These are phyloP conservation scores for Gymnoscopelus microlampas DNA, from an alignment of 2,797 vertebrate genomes.

Conservation along the genomic window DNA sequence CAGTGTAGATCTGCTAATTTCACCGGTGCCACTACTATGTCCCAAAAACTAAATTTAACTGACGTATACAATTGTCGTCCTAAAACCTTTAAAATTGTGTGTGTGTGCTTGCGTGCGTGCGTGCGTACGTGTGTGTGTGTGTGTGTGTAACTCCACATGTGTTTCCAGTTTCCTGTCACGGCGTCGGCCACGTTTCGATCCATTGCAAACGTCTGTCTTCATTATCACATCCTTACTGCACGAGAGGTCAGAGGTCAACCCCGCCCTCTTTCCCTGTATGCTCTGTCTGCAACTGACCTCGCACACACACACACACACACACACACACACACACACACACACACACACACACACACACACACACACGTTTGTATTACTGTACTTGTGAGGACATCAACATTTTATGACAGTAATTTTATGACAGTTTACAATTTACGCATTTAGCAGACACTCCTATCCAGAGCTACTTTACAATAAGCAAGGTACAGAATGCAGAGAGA, in stretches of 20 bases:
- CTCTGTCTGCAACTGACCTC: background rate
- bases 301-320: constrained; percentile 2
- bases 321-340: constrained; percentile 6
- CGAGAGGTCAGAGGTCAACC: constrained; percentile 35
- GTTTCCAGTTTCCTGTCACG: constrained; percentile 24
- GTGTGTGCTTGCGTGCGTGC: background rate
- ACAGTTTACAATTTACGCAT: too few relatives aligned
- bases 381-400: too few relatives aligned
- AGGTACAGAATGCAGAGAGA: too few relatives aligned
- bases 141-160: constrained; percentile 25
- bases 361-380: background rate
- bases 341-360: constrained; percentile 8
- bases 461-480: too few relatives aligned
- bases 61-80: too few relatives aligned
- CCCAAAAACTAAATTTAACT: too few relatives aligned
- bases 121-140: background rate
- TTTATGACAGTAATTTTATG: too few relatives aligned
- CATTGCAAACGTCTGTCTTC: constrained; percentile 25
- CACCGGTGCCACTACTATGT: too few relatives aligned
- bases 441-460: too few relatives aligned
- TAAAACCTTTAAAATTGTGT: too few relatives aligned
- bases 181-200: constrained; percentile 5
- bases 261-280: background rate
- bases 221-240: constrained; percentile 23
- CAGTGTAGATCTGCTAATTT: too few relatives aligned